Evolutionary conservation across 2,797 vertebrate species (phyloP).

Genomic region (Eidolon dupreanum): DNA sequence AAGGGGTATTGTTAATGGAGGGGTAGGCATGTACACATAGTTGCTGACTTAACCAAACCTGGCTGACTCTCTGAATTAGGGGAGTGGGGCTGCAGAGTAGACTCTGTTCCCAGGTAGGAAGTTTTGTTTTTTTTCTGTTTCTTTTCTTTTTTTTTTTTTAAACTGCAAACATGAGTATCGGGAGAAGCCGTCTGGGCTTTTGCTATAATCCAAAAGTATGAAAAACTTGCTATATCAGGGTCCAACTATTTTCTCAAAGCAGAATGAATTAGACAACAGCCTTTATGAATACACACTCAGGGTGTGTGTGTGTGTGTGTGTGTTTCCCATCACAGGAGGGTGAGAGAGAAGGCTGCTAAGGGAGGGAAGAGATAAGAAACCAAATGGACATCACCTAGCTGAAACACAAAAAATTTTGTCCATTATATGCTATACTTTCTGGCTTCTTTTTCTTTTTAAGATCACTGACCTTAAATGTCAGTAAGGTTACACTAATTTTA

Average conservation of each 20-base stretch:
- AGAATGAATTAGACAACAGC: neutral
- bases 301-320: neutral
- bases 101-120: neutral
- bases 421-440: neutral
- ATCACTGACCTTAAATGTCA: neutral
- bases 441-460: neutral
- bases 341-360: neutral
- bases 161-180: neutral
- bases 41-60: neutral
- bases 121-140: neutral
- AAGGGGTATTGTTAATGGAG: neutral
- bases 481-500: conserved; percentile 11
- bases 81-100: neutral
- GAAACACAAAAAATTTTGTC: conserved; percentile 24
- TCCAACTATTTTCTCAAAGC: conserved; percentile 22
- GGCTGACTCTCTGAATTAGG: neutral
- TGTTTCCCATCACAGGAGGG: neutral
- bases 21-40: neutral
- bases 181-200: neutral
- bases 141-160: neutral
- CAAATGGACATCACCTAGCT: neutral
- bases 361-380: neutral
- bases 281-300: neutral
- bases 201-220: neutral
- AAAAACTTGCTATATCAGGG: neutral